phyloP scores from a whole-genome alignment of 2,888 invertebrate species.

The Hermodice carunculata region DNA sequence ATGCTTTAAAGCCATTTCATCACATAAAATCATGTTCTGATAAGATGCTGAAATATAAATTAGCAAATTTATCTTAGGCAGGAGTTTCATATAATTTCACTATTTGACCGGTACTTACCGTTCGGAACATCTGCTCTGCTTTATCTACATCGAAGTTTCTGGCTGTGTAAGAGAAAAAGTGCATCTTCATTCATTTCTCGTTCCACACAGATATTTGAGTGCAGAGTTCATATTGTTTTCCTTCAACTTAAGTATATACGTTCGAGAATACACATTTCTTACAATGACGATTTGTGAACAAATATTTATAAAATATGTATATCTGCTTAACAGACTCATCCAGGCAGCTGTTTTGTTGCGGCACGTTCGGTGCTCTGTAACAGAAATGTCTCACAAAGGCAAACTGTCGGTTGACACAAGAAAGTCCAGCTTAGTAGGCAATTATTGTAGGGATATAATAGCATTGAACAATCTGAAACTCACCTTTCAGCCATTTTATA shows the following conservation, averaged over 20 bases:
- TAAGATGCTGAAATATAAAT: not conserved
- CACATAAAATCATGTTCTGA: no score
- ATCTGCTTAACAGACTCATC: no score
- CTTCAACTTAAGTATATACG: not conserved
- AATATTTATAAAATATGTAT: not conserved
- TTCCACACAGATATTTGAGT: no score
- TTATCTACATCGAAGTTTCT: slow-evolving; percentile 87
- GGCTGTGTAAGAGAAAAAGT: slow-evolving; percentile 74
- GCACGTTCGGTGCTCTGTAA: no score
- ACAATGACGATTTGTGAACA: not conserved
- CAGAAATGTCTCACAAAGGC: no score
- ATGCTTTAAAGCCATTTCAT: no score
- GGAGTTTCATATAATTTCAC: not conserved
- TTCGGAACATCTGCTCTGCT: slow-evolving; percentile 91
- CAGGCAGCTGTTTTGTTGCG: no score
- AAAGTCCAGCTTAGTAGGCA: no score
- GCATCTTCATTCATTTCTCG: no score
- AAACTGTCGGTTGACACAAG: no score
- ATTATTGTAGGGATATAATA: not conserved
- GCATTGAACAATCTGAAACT: not conserved
- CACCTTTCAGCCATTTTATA: slow-evolving; percentile 61
- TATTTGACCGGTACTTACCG: slow-evolving; percentile 76
- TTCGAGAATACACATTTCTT: not conserved
- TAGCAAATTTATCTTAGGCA: not conserved
- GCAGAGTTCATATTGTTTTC: not conserved